Evolutionary conservation across 37 sponge, comb jelly and placozoan species (phyloP), one percentile per base, ranked within the genome.

Genomic region (Axinella damicornis): DNA sequence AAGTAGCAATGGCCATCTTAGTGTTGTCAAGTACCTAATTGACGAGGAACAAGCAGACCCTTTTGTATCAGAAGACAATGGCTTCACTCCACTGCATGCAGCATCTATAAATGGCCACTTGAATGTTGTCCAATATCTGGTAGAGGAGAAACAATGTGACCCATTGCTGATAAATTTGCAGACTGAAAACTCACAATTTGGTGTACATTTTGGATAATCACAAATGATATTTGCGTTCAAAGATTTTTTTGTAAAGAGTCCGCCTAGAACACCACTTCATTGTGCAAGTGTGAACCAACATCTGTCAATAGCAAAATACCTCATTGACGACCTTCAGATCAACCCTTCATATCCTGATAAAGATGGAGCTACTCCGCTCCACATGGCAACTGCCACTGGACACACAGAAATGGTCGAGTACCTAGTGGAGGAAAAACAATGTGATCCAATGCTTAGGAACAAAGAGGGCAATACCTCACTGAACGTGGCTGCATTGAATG

Each of bases 21-120:
- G 28, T 63, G 40, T 74, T 39, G 66, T 84, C 12, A 74, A 74
- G 57, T 71, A 63, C 34, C 32, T 84, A 1, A 74, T 63, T 52
- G 67, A 63, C 1, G 53, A 74, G 37, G 14, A 16, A 21, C n/a
- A 28, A 11, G 59, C 53, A 33, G 56, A 84, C 33, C 76, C 74
- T 4, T 25, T 33, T 20, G 55, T 6, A 27, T 14, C 6, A n/a
- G 31, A 57, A 2, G 55, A 54, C 53, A 55, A 57, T 27, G 32
- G 32, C 14, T 13, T n/a, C 1, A 74, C 58, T 57, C 75, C 75
- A 34, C 58, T 74, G 4, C 75, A 57, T 54, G 28, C 5, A 24
- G 75, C 75, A 27, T 27, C 58, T 27, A 24, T 27, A 2, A 57
- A 25, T 57, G 57, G 57, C 25, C 75, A 74, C 2, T 27, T 74